A percentile compares a stretch with the other conserved stretches of the same genome.
Evolutionary conservation across 2,888 invertebrate species (phyloP).

Genomic region (Parnassius smintheus): DNA sequence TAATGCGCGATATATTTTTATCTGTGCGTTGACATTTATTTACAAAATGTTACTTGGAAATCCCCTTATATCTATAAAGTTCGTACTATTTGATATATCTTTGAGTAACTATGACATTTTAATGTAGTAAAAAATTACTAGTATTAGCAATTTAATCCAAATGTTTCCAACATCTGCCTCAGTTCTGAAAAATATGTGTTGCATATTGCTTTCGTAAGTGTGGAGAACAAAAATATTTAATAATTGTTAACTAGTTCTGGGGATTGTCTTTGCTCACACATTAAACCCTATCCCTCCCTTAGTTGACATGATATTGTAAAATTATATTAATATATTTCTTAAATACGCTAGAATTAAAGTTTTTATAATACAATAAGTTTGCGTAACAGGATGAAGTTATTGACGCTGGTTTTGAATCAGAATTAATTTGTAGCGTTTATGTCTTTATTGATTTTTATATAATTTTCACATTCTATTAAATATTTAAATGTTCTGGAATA

Average conservation of each 20-base stretch:
- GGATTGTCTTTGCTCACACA: conserved; percentile 16
- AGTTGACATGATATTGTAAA: conserved; percentile 58
- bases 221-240: too few species aligned
- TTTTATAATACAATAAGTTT: conserved; percentile 65
- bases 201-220: too few species aligned
- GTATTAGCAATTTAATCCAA: too few species aligned
- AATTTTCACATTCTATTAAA: conserved; percentile 60
- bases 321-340: conserved; percentile 70
- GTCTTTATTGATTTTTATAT: conserved; percentile 46
- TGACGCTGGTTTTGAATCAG: conserved; percentile 68
- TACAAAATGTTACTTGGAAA: background rate
- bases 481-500: conserved; percentile 18
- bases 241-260: background rate
- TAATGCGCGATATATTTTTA: conserved; percentile 1
- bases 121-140: too few species aligned
- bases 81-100: too few species aligned
- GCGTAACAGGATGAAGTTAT: conserved; percentile 43
- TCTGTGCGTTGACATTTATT: background rate
- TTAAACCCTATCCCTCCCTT: conserved; percentile 48
- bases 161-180: too few species aligned
- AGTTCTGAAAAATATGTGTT: too few species aligned
- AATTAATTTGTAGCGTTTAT: conserved; percentile 50
- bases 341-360: conserved; percentile 58
- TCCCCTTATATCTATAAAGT: too few species aligned
- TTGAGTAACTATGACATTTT: too few species aligned